Base-by-base conservation (phyloP, 2,797 vertebrate species). In the Pantherophis vulpinus region DNA sequence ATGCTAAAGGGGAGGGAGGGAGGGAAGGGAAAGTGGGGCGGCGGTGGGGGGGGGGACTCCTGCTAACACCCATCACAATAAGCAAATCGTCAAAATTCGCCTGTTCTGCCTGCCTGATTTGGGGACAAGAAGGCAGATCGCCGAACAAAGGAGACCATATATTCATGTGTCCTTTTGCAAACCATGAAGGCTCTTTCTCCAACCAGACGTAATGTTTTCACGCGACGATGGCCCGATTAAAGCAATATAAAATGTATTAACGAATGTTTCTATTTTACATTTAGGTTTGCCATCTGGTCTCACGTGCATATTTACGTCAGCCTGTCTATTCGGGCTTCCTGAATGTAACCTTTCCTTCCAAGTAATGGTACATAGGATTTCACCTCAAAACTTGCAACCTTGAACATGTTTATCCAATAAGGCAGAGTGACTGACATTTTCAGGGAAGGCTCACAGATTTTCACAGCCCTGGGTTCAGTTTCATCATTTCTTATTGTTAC, bases 61-160 rank as follows among this genome's bases (percentile, higher is more conserved):
- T 54, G 16, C n/a, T 14, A 32, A 32, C 47, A 63, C 18, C 16
- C 14, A n/a, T n/a, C 59, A 86, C 94, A 95, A 95, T 91, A 94
- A 89, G 63, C 74, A n/a, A 25, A 70, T 6, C 27, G 54, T 58
- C 88, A 37, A 37, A 54, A 29, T 90, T 47, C n/a, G 3, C 29
- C 61, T 37, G n/a, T 47, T 89, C 37, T 10, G 32, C 1, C 47
- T 32, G 47, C 47, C 51, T 13, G 13, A n/a, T 54, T 54, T 55
- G 58, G 32, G n/a, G 11, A 4, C 3, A 4, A 18, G 27, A 18
- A 12, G 9, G 86, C 83, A 16, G 56, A 29, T 29, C 16, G n/a
- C 20, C 25, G 6, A 59, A 59, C 51, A 89, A 92, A 89, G 63
- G 83, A 20, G 23, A 12, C 16, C 18, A 18, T 47, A 63, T 42